Conservation (phyloP, 2,888 invertebrate genomes). For the Meta bourneti region DNA sequence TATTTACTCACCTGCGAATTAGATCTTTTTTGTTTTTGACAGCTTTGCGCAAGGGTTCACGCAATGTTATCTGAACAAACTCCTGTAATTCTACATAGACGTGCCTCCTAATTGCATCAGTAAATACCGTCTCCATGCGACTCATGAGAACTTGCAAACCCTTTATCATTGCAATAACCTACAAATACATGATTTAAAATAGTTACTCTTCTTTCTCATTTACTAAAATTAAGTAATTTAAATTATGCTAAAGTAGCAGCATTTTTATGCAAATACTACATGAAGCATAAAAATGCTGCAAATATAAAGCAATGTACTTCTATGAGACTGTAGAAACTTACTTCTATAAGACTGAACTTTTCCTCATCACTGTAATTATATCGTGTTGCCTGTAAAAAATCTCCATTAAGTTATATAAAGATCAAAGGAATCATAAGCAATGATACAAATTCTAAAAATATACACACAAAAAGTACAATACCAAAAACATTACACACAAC, state of each 20-base stretch:
- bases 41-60: constrained; percentile 96
- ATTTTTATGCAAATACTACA: background rate
- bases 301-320: background rate
- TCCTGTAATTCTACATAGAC: constrained; percentile 98
- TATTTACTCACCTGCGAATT: constrained; percentile 86
- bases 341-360: constrained; percentile 98
- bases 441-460: too few species aligned
- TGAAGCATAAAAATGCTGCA: background rate
- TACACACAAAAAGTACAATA: too few species aligned
- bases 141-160: constrained; percentile 98
- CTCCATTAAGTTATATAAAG: too few species aligned
- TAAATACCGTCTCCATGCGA: constrained; percentile 97
- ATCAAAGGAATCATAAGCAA: too few species aligned
- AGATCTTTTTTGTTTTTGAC: constrained; percentile 98
- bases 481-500: too few species aligned
- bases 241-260: background rate
- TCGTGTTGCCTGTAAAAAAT: constrained; percentile 88
- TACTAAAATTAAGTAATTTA: background rate
- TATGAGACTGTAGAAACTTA: constrained; percentile 80
- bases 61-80: constrained; percentile 92
- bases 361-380: constrained; percentile 99
- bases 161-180: constrained; percentile 96
- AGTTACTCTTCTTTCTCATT: background rate
- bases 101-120: constrained; percentile 92
- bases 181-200: constrained; percentile 16